phyloP scores from a whole-genome alignment of 2,797 vertebrate species.

The Sphenopsis melanotis region DNA sequence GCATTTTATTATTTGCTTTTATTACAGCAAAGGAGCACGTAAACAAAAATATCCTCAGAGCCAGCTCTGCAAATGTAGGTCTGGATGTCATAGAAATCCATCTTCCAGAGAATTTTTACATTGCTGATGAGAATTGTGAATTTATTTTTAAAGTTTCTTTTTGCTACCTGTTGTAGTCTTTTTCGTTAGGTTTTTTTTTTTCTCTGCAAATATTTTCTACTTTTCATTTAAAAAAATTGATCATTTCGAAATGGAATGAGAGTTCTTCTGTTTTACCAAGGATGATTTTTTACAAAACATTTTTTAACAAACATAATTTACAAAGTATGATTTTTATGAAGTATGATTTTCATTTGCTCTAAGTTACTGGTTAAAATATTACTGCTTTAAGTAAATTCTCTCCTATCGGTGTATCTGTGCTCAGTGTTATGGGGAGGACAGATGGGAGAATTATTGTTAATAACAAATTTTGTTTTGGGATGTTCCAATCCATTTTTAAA shows the following conservation, averaged over 20 bases:
- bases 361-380: not conserved
- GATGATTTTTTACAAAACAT: not conserved
- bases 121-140: slow-evolving; percentile 26
- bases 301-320: not conserved
- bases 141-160: slow-evolving; percentile 56
- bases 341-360: slow-evolving; percentile 10
- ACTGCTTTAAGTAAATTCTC: not conserved
- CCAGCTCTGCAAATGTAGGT: not conserved
- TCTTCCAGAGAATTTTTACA: slow-evolving; percentile 22
- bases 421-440: not conserved
- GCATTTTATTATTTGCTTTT: slow-evolving; percentile 41
- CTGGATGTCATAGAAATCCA: slow-evolving; percentile 4
- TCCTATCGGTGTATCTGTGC: not conserved
- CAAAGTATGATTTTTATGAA: slow-evolving; percentile 20
- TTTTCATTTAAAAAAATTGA: not conserved
- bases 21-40: slow-evolving; percentile 36
- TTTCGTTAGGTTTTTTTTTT: not conserved
- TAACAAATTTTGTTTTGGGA: not conserved
- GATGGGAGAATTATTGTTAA: not conserved
- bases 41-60: slow-evolving; percentile 8
- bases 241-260: slow-evolving; percentile 20
- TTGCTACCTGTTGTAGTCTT: not conserved
- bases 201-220: not conserved
- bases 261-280: slow-evolving; percentile 25
- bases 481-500: not conserved